Percentiles rank a stretch among this genome's conserved stretches.
phyloP scores from a whole-genome alignment of 2,797 vertebrate species.

The Onychomys leucogaster region DNA sequence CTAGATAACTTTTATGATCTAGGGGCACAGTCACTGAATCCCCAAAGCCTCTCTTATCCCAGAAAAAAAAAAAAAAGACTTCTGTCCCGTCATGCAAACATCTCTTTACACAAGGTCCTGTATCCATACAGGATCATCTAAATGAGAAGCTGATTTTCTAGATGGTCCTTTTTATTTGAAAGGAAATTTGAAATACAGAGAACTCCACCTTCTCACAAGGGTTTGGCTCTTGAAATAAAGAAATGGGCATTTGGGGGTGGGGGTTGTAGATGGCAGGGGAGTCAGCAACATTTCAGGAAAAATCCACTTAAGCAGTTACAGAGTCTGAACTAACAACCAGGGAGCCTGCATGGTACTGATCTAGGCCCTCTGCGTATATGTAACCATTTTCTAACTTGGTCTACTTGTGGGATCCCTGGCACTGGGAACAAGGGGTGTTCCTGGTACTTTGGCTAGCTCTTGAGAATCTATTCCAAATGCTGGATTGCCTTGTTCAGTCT shows the following conservation, averaged over 20 bases:
- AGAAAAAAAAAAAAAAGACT: background rate
- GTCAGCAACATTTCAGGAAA: background rate
- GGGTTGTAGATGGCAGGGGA: background rate
- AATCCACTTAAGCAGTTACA: background rate
- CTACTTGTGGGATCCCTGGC: background rate
- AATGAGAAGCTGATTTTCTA: background rate
- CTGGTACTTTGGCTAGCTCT: background rate
- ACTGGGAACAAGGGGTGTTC: background rate
- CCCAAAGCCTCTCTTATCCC: background rate
- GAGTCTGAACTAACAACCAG: background rate
- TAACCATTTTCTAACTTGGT: background rate
- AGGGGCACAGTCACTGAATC: background rate
- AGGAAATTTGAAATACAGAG: background rate
- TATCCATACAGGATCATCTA: background rate
- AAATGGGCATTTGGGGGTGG: background rate
- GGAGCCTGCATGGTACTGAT: background rate
- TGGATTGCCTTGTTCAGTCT: background rate
- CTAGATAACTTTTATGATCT: background rate
- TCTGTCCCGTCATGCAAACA: background rate
- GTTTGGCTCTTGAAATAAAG: background rate
- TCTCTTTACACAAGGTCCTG: background rate
- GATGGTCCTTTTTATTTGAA: background rate
- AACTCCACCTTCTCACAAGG: background rate
- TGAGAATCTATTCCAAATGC: too few relatives aligned
- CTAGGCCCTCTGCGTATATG: background rate